A percentile compares a stretch with the other conserved stretches of the same genome.
Evolutionary conservation across 2,113 vertebrate species (phyloP).

Genomic region (Tapirus terrestris): DNA sequence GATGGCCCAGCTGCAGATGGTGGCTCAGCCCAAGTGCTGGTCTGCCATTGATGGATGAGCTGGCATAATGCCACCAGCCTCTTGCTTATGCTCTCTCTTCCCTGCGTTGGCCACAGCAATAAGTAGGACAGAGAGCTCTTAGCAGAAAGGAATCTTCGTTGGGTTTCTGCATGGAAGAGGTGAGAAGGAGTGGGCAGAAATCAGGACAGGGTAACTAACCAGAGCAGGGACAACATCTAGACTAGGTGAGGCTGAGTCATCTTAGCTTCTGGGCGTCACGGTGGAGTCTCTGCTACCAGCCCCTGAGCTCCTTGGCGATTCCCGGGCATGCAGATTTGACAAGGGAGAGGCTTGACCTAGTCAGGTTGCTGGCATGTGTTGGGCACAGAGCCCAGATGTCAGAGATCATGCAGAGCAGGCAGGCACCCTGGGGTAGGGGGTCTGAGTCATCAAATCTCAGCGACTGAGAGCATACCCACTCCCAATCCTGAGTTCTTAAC

Average conservation of each 20-base stretch:
- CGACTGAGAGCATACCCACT: neutral
- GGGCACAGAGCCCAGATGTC: neutral
- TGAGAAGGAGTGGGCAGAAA: neutral
- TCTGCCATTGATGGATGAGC: constrained; percentile 28
- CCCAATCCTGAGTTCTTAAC: neutral
- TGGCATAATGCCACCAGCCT: constrained; percentile 14
- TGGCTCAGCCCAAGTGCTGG: neutral
- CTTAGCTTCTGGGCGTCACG: neutral
- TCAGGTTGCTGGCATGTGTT: neutral
- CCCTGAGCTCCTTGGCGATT: neutral
- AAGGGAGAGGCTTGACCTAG: neutral
- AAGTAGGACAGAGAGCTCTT: constrained; percentile 32
- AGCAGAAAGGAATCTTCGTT: neutral
- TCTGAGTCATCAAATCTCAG: neutral
- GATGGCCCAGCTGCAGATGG: constrained; percentile 26
- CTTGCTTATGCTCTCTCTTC: neutral
- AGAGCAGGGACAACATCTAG: neutral
- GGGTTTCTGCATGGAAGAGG: neutral
- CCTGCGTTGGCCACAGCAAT: neutral
- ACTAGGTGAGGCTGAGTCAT: neutral
- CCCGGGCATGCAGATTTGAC: neutral
- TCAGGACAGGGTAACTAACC: neutral
- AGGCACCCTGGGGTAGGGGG: constrained; percentile 6
- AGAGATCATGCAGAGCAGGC: neutral
- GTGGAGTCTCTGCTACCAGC: neutral